Percentiles rank a stretch among this genome's conserved stretches.
phyloP scores from a whole-genome alignment of 2,888 invertebrate genomes.

The Trilocha varians region DNA sequence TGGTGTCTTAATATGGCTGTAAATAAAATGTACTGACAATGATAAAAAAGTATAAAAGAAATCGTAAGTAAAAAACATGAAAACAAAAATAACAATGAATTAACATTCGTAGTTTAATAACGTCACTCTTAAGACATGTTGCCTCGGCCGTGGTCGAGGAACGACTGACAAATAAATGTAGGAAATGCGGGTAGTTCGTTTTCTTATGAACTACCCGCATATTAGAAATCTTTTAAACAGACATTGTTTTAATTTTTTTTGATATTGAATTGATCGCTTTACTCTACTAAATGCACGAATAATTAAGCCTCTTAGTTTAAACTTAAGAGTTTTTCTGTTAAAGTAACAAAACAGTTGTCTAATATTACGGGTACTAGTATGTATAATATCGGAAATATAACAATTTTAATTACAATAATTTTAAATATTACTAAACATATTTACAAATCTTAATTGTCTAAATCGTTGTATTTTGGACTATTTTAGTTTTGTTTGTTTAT shows the following conservation, averaged over 20 bases:
- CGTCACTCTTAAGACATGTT: neutral
- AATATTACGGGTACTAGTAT: too few species aligned
- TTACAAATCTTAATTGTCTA: neutral
- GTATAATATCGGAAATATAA: too few species aligned
- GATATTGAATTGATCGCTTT: neutral
- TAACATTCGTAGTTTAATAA: neutral
- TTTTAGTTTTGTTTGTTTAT: neutral
- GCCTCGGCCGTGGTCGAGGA: neutral
- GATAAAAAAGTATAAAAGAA: neutral
- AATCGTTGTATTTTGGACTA: neutral
- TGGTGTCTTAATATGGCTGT: conserved; percentile 7
- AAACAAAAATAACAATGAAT: neutral
- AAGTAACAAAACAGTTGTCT: too few species aligned
- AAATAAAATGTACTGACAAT: conserved; percentile 1
- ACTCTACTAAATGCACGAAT: too few species aligned
- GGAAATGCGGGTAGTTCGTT: too few species aligned
- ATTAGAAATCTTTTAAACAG: neutral
- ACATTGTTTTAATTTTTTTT: too few species aligned
- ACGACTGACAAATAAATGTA: neutral
- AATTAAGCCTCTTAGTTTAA: too few species aligned
- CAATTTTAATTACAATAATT: too few species aligned
- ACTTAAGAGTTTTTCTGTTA: too few species aligned
- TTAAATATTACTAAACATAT: neutral
- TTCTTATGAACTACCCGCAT: neutral
- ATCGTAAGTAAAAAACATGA: neutral